Conservation (phyloP, 2,113 vertebrate genomes). For the Phodopus roborovskii region DNA sequence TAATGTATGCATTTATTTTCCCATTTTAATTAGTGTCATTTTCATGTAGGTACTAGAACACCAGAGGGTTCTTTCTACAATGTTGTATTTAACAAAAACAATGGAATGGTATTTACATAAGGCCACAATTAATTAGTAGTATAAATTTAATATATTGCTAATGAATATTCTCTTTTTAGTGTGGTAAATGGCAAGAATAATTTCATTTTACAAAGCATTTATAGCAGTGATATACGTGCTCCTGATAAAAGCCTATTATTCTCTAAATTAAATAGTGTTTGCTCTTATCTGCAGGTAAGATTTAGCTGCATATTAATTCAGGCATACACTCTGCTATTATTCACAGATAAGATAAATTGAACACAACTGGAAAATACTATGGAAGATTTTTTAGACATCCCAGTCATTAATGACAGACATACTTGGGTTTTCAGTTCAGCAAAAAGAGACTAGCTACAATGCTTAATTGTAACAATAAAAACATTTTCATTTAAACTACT, state of each 20-base stretch:
- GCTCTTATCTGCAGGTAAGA: conserved; percentile 69
- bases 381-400: background rate
- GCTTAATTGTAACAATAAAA: conserved; percentile 47
- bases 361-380: conserved; percentile 41
- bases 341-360: conserved; percentile 59
- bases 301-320: conserved; percentile 29
- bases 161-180: conserved; percentile 39
- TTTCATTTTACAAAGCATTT: conserved; percentile 69
- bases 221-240: conserved; percentile 52
- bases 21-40: conserved; percentile 49
- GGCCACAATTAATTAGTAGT: no score
- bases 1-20: background rate
- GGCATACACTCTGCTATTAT: background rate
- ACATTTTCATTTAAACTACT: conserved; percentile 30
- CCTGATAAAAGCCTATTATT: conserved; percentile 72
- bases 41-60: conserved; percentile 34
- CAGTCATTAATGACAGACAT: conserved; percentile 45
- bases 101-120: conserved; percentile 45
- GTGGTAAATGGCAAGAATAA: conserved; percentile 59
- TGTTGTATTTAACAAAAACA: conserved; percentile 47
- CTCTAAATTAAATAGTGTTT: conserved; percentile 67
- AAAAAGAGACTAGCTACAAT: conserved; percentile 31
- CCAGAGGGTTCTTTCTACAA: conserved; percentile 19
- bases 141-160: conserved; percentile 61
- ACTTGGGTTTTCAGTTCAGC: conserved; percentile 51